A percentile compares a stretch with the other conserved stretches of the same genome.
Evolutionary conservation across 2,888 invertebrate genomes (phyloP).

Genomic region (Embidobia sp.): DNA sequence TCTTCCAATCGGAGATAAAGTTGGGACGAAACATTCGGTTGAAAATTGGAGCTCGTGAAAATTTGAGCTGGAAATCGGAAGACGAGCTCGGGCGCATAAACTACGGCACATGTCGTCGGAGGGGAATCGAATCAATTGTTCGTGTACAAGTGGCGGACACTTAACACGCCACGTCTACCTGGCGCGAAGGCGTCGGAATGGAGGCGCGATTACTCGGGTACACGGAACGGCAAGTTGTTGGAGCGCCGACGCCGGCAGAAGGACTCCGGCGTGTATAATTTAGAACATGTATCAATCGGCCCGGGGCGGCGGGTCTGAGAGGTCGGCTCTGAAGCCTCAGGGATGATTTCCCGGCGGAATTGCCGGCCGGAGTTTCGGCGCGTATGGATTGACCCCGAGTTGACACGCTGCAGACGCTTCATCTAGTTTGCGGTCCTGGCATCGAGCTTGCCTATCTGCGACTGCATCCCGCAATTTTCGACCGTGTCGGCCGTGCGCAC

Average conservation of each 20-base stretch:
- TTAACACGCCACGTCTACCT: conserved; percentile 47
- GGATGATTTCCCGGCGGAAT: conserved; percentile 78
- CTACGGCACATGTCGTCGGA: conserved; percentile 13
- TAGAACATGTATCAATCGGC: conserved; percentile 79
- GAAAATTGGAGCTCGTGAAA: no score
- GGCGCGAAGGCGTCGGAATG: conserved; percentile 67
- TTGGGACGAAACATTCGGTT: no score
- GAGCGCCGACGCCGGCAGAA: conserved; percentile 41
- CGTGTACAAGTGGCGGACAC: conserved; percentile 42
- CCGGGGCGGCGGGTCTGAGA: conserved; percentile 56
- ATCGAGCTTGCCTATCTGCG: conserved; percentile 50
- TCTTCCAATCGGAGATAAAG: no score
- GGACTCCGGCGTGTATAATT: conserved; percentile 75
- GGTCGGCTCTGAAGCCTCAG: conserved; percentile 72
- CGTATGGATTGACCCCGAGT: conserved; percentile 56
- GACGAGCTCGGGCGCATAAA: no score
- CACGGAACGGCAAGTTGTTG: conserved; percentile 41
- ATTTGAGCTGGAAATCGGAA: no score
- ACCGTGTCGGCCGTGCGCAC: conserved; percentile 17
- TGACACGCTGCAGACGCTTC: conserved; percentile 62
- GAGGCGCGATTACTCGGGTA: conserved; percentile 68
- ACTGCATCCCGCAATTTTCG: conserved; percentile 55
- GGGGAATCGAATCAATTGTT: conserved; percentile 57
- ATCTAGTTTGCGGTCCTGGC: conserved; percentile 66
- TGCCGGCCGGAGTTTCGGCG: conserved; percentile 45